A percentile compares a stretch with the other conserved stretches of the same genome.
Evolutionary conservation across 2,888 invertebrate species (phyloP).

Genomic region (Pachycephus smyrnensis): DNA sequence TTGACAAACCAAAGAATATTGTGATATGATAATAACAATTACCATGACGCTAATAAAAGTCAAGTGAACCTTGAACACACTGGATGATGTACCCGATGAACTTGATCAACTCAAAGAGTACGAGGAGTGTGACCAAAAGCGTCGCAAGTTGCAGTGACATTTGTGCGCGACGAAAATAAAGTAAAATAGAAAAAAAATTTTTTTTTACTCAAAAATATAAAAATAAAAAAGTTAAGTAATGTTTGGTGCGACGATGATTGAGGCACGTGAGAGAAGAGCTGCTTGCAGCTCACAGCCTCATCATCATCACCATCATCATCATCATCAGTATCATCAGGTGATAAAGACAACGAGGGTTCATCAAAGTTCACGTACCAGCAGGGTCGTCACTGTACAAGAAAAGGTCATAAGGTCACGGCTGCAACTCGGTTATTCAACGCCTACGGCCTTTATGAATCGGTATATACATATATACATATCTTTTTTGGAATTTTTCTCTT

Average conservation of each 20-base stretch:
- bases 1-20: conserved; percentile 34
- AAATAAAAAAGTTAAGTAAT: conserved; percentile 33
- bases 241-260: conserved; percentile 58
- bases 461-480: no score
- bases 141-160: not conserved
- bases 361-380: conserved; percentile 56
- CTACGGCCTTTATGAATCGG: conserved; percentile 65
- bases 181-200: conserved; percentile 1
- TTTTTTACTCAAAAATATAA: not conserved
- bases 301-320: conserved; percentile 44
- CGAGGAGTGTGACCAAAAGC: conserved; percentile 9
- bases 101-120: not conserved
- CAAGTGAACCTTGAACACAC: not conserved
- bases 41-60: conserved; percentile 10
- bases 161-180: conserved; percentile 1
- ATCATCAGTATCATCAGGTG: conserved; percentile 59
- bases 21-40: conserved; percentile 24
- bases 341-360: conserved; percentile 62
- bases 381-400: conserved; percentile 64
- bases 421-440: conserved; percentile 64
- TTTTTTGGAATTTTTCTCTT: no score
- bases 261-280: conserved; percentile 53
- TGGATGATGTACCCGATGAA: conserved; percentile 10
- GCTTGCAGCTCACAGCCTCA: conserved; percentile 24
- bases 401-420: conserved; percentile 63